Base-by-base conservation (phyloP, 1,140 invertebrate species). In the Phenacoccus solenopsis region DNA sequence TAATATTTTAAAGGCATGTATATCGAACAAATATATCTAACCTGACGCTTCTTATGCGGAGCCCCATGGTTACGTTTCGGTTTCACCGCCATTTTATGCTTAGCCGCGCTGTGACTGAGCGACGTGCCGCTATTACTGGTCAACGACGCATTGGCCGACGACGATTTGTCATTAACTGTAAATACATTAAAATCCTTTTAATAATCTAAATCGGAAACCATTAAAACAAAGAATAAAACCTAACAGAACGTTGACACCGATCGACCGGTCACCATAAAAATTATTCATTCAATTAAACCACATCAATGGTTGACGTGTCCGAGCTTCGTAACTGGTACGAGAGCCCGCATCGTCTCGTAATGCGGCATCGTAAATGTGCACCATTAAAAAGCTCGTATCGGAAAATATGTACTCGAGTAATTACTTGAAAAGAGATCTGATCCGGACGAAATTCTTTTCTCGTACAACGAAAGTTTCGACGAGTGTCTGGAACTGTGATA, bases 31-130 rank as follows among this genome's bases (percentile, higher is more conserved):
- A 13, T 69, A 35, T 2, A 21, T 67, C 27, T 57, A 70, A 73
- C 71, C 28, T 68, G 71, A 16, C 72, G 69, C 67, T 70, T 71
- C 28, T 85, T 81, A 28, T 87, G 78, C 7, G 87, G 87, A 21
- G 86, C 85, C 24, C 85, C 87, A 75, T 89, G 86, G 22, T 86
- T 89, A 73, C 88, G 81, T 73, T 85, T 84, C n/a, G 89, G 88
- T 28, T 85, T 81, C 35, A 90, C 84, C 35, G 88, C 84, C 81
- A 90, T 89, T 78, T 88, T 87, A 80, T 90, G 88, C 71, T 82
- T 83, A 32, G 88, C 89, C 20, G 88, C 89, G n/a, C 85, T 86
- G 77, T 90, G 89, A 75, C 86, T 89, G 67, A 90, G 80, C 38
- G 87, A 85, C 72, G 85, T 81, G 30, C 28, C 28, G 28, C 22